Conservation (phyloP, 2,888 invertebrate species). For the Argyresthia goedartella region DNA sequence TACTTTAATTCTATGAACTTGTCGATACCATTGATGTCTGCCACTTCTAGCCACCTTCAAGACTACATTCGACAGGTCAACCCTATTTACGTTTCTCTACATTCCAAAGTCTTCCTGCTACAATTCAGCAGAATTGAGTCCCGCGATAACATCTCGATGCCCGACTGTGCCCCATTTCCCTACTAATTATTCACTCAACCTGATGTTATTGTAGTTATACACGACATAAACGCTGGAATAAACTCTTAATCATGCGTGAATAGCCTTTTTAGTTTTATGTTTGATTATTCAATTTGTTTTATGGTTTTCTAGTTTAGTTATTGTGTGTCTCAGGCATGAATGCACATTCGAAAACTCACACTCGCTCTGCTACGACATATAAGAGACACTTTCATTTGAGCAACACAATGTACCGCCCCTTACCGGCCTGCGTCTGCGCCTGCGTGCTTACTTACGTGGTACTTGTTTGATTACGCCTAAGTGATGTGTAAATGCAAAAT, state of each 20-base stretch:
- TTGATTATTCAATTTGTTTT: background rate
- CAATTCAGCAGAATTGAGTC: constrained; percentile 7
- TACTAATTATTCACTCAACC: constrained; percentile 1
- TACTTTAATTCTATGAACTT: no score
- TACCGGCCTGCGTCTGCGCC: no score
- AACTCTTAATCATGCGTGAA: constrained; percentile 6
- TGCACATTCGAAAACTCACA: no score
- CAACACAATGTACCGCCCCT: no score
- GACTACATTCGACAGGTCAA: background rate
- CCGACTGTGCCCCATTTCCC: background rate
- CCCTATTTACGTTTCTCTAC: background rate
- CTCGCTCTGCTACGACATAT: no score
- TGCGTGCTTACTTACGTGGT: no score
- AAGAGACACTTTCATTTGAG: no score
- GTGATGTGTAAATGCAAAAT: no score
- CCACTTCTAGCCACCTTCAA: background rate
- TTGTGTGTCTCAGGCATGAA: background rate
- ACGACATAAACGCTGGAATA: constrained; percentile 3
- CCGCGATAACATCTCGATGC: background rate
- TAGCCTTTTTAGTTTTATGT: background rate
- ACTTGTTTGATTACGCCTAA: no score
- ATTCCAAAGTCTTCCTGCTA: constrained; percentile 2
- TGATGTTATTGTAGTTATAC: background rate
- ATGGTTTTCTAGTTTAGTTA: background rate
- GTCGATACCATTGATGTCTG: no score